Conservation (phyloP, 1,140 invertebrate species). For the Bombus waltoni region DNA sequence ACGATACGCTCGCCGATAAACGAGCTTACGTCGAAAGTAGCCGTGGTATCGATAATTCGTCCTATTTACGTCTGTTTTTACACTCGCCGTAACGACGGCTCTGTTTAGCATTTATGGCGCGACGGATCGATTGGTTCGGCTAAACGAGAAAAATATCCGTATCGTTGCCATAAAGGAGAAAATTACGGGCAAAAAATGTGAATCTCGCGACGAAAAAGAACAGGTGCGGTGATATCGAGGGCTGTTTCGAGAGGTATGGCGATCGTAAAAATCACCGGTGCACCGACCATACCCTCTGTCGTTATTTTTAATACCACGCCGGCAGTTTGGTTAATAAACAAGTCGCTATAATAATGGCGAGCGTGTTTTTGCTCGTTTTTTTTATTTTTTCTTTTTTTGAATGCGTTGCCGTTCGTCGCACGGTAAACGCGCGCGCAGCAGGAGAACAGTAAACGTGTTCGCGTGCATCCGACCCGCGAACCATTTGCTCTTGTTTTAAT, state of each 20-base stretch:
- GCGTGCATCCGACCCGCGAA: background rate
- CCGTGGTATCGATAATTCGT: background rate
- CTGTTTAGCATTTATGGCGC: background rate
- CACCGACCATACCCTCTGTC: background rate
- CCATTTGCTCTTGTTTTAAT: slow-evolving; percentile 26
- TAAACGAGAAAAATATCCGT: background rate
- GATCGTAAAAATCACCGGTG: slow-evolving; percentile 23
- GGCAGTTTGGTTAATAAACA: too few relatives aligned
- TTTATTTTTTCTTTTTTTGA: too few relatives aligned
- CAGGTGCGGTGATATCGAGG: background rate
- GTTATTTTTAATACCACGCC: slow-evolving; percentile 20
- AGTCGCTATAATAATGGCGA: background rate
- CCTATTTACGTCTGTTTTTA: background rate
- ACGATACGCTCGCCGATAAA: background rate
- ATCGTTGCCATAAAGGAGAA: background rate
- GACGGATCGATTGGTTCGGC: background rate
- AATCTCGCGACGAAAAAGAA: too few relatives aligned
- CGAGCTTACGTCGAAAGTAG: background rate
- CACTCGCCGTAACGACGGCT: background rate
- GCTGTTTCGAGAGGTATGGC: background rate
- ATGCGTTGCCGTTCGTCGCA: too few relatives aligned
- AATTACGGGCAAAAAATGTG: background rate
- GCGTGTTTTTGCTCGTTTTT: background rate
- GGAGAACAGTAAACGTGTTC: background rate
- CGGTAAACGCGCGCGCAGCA: background rate